A percentile compares a stretch with the other conserved stretches of the same genome.
These are phyloP conservation scores for Dolichoris vasculosae DNA, from an alignment of 1,140 invertebrate genomes.

Conservation along the genomic window DNA sequence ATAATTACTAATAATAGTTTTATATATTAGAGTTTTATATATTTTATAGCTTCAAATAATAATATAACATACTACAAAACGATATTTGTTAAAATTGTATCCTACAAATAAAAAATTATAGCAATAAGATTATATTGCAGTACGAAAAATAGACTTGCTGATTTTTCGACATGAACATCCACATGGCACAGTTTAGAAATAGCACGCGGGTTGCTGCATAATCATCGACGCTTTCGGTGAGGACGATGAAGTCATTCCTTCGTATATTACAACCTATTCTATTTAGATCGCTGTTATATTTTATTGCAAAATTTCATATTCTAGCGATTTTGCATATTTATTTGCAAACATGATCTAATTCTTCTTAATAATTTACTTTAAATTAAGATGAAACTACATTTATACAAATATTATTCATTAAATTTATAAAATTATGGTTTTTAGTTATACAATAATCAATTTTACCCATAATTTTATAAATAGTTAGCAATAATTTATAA, in stretches of 20 bases:
- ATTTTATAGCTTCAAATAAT: too few species aligned
- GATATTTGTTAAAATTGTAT: too few species aligned
- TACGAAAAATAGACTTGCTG: background rate
- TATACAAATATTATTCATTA: too few species aligned
- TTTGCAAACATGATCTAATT: constrained; percentile 7
- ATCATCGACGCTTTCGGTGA: constrained; percentile 37
- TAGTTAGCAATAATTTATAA: too few species aligned
- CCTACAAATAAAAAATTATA: background rate
- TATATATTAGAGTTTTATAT: too few species aligned
- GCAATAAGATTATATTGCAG: background rate
- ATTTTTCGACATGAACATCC: constrained; percentile 13
- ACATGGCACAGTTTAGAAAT: constrained; percentile 48
- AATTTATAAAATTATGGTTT: too few species aligned
- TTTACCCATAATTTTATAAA: too few species aligned
- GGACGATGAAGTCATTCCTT: constrained; percentile 35
- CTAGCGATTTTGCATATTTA: background rate
- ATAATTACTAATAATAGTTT: too few species aligned
- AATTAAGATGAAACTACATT: too few species aligned
- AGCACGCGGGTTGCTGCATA: background rate
- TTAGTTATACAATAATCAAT: too few species aligned
- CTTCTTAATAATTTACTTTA: too few species aligned
- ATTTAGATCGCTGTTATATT: constrained; percentile 28
- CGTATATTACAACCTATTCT: background rate
- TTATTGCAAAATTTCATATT: background rate
- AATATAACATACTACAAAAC: too few species aligned